phyloP scores from a whole-genome alignment of 2,888 invertebrate genomes.

The Scaptomyza polygonia region DNA sequence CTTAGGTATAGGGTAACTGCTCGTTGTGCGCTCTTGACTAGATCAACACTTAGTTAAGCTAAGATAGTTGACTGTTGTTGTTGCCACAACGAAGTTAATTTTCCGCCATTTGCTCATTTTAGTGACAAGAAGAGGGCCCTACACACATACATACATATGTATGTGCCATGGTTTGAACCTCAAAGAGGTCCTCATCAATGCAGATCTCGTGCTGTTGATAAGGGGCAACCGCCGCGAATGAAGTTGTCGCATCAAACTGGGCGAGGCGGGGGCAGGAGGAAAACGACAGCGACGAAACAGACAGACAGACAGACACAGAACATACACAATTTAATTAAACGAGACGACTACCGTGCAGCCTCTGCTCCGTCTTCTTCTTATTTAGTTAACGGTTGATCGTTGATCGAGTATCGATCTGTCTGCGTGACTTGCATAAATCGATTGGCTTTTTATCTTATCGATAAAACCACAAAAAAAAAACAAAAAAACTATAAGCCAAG shows the following conservation, averaged over 20 bases:
- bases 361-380: not conserved
- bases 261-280: not conserved
- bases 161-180: conserved; percentile 53
- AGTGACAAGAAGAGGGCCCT: conserved; percentile 58
- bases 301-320: conserved; percentile 43
- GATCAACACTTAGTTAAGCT: not conserved
- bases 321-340: conserved; percentile 78
- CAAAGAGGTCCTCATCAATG: conserved; percentile 48
- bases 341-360: conserved; percentile 66
- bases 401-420: conserved; percentile 19
- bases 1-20: not conserved
- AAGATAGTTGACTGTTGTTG: conserved; percentile 20
- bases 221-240: conserved; percentile 53
- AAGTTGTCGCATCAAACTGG: conserved; percentile 58
- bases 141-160: conserved; percentile 7
- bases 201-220: conserved; percentile 69
- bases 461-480: not conserved
- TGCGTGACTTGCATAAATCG: conserved; percentile 64
- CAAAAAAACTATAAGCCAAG: not conserved
- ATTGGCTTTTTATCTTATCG: conserved; percentile 30
- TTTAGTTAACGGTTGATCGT: conserved; percentile 27
- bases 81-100: conserved; percentile 57
- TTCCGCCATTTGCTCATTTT: conserved; percentile 76
- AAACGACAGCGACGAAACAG: not conserved
- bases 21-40: not conserved